A percentile compares a stretch with the other conserved stretches of the same genome.
Conservation (phyloP, 2,113 vertebrate genomes). For the Engystomops pustulosus region DNA sequence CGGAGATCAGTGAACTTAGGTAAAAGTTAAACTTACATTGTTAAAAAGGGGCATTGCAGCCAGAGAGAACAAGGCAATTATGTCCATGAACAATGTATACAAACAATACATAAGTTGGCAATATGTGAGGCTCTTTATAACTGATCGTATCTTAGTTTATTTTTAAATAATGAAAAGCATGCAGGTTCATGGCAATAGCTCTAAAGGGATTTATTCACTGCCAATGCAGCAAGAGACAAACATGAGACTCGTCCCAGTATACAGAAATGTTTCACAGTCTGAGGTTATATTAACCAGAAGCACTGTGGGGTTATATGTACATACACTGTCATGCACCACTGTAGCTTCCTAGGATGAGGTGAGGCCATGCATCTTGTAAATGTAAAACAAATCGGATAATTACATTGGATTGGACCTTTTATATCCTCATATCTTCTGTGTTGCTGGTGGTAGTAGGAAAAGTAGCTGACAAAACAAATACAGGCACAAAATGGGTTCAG, state of each 20-base stretch:
- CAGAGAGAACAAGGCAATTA: no score
- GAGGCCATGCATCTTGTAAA: not conserved
- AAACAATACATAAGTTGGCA: no score
- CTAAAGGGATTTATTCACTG: not conserved
- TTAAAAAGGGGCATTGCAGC: no score
- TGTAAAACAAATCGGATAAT: not conserved
- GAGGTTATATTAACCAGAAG: constrained; percentile 14
- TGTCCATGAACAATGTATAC: no score
- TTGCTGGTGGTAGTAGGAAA: no score
- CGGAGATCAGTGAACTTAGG: no score
- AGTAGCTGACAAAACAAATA: no score
- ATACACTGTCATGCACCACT: not conserved
- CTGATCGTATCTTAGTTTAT: no score
- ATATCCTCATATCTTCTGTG: not conserved
- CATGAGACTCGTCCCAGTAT: no score
- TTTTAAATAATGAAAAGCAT: not conserved
- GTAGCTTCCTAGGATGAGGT: not conserved
- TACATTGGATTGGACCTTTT: not conserved
- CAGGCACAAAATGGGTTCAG: no score
- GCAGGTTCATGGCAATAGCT: not conserved
- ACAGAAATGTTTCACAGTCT: not conserved
- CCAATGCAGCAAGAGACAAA: not conserved
- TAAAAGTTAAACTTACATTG: no score
- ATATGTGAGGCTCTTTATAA: no score
- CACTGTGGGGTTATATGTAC: not conserved